Evolutionary conservation across 2,113 vertebrate genomes (phyloP).

Genomic region (Tetrax tetrax): DNA sequence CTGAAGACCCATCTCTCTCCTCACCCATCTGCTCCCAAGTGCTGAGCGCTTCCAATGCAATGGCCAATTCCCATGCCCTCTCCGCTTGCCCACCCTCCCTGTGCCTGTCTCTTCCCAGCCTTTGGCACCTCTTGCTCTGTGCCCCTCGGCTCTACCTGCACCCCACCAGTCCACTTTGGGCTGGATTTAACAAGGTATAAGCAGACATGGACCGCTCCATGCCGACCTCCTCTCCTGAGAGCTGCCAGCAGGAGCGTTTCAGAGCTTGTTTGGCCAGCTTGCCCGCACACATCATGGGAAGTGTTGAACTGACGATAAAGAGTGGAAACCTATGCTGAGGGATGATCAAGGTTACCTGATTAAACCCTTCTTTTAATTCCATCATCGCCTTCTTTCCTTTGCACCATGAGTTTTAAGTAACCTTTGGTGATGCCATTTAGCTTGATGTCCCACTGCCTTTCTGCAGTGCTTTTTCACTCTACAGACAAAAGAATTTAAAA

Average conservation of each 20-base stretch:
- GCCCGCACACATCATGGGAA: fast-evolving
- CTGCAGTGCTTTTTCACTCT: not conserved
- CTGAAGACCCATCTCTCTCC: not conserved
- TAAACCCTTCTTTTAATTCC: not conserved
- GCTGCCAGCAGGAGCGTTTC: not conserved
- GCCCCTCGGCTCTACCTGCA: not conserved
- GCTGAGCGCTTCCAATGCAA: not conserved
- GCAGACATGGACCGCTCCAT: not conserved
- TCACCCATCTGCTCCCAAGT: not conserved
- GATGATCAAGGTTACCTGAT: not conserved
- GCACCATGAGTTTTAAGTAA: not conserved
- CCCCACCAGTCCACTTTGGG: not conserved
- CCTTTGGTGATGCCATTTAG: not conserved
- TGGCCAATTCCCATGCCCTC: fast-evolving
- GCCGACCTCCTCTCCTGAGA: not conserved
- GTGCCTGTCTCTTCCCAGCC: not conserved
- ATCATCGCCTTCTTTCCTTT: not conserved
- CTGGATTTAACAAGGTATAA: not conserved
- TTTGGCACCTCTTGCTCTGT: not conserved
- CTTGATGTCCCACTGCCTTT: not conserved
- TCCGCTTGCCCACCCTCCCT: not conserved
- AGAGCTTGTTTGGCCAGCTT: not conserved
- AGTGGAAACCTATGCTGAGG: not conserved
- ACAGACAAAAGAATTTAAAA: not conserved
- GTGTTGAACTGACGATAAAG: not conserved